phyloP scores from a whole-genome alignment of 1,140 invertebrate genomes.

The Cydia amplana region DNA sequence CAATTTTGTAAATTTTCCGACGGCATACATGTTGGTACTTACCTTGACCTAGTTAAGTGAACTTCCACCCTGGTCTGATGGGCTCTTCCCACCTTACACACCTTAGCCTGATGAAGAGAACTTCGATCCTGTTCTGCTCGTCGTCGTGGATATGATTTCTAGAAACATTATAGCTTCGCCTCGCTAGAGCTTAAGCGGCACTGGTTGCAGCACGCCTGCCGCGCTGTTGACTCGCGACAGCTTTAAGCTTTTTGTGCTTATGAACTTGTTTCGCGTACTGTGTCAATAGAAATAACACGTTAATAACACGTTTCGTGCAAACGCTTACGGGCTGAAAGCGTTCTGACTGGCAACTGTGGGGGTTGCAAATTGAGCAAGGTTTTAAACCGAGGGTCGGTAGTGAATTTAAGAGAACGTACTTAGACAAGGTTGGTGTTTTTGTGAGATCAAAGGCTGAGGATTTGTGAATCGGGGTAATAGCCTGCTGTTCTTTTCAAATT shows the following conservation, averaged over 20 bases:
- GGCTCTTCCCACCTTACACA: not conserved
- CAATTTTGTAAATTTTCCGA: too few species aligned
- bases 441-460: constrained; percentile 3
- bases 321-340: constrained; percentile 14
- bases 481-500: not conserved
- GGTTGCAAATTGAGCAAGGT: constrained; percentile 6
- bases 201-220: not conserved
- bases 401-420: constrained; percentile 11
- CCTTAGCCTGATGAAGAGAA: not conserved
- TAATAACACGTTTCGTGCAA: constrained; percentile 20
- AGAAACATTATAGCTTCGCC: not conserved
- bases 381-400: not conserved
- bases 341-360: constrained; percentile 15
- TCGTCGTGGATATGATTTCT: too few species aligned
- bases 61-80: not conserved
- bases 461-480: not conserved
- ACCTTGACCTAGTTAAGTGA: too few species aligned
- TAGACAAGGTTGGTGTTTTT: constrained; percentile 12
- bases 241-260: constrained; percentile 23
- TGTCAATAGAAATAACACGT: constrained; percentile 31
- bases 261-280: constrained; percentile 19
- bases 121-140: not conserved
- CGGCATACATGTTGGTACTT: too few species aligned
- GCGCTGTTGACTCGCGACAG: constrained; percentile 23
- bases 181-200: not conserved